A percentile compares a stretch with the other conserved stretches of the same genome.
phyloP scores from a whole-genome alignment of 2,888 invertebrate species.

The Phoenoteleia sp. region DNA sequence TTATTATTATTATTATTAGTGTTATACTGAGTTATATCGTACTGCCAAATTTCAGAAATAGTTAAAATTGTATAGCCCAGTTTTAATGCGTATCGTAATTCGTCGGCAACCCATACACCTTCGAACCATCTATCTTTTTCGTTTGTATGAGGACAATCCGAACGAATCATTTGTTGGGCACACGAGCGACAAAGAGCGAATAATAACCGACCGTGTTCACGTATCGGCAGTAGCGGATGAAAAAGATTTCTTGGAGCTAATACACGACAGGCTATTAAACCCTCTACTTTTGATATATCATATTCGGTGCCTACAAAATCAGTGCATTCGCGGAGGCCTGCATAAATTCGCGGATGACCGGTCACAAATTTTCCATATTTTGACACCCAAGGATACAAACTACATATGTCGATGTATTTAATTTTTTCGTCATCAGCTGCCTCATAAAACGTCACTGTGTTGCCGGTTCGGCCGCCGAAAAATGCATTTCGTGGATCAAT shows the following conservation, averaged over 20 bases:
- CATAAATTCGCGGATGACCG: conserved; percentile 77
- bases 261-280: conserved; percentile 75
- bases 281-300: conserved; percentile 67
- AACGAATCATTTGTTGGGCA: conserved; percentile 75
- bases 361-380: conserved; percentile 77
- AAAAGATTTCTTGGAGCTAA: conserved; percentile 76
- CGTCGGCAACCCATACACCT: conserved; percentile 83
- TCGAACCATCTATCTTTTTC: conserved; percentile 75
- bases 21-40: conserved; percentile 73
- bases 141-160: conserved; percentile 77
- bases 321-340: conserved; percentile 69
- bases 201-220: conserved; percentile 77
- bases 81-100: conserved; percentile 79
- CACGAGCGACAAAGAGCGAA: conserved; percentile 83
- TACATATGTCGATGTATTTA: neutral
- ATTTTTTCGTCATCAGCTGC: conserved; percentile 14
- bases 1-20: neutral
- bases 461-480: conserved; percentile 15
- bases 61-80: conserved; percentile 80
- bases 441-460: neutral
- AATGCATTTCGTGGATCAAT: neutral
- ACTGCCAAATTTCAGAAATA: conserved; percentile 82
- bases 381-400: conserved; percentile 73
- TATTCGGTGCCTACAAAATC: conserved; percentile 37
- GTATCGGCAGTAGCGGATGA: conserved; percentile 76